phyloP scores from a whole-genome alignment of 2,888 invertebrate species.

The Myopa testacea region DNA sequence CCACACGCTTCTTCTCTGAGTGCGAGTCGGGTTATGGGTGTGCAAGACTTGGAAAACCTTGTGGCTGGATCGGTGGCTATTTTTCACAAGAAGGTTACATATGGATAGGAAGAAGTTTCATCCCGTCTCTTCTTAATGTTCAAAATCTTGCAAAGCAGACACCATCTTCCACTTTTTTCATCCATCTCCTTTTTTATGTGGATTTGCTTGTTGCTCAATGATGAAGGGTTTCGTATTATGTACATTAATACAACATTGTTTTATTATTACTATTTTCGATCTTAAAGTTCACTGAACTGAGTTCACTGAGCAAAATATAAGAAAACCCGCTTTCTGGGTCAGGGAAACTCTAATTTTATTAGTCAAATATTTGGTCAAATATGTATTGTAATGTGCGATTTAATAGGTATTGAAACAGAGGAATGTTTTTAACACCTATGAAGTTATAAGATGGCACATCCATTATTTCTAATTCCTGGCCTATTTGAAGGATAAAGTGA shows the following conservation, averaged over 20 bases:
- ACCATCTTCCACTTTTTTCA: not conserved
- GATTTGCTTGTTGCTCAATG: conserved; percentile 21
- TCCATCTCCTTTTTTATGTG: conserved; percentile 13
- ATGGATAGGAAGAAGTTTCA: not conserved
- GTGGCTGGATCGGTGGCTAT: too few species aligned
- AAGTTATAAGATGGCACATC: not conserved
- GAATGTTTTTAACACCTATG: not conserved
- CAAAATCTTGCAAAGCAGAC: too few species aligned
- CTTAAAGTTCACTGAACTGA: conserved; percentile 25
- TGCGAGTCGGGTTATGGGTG: not conserved
- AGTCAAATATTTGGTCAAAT: too few species aligned
- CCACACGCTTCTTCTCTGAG: not conserved
- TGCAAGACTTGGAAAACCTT: too few species aligned
- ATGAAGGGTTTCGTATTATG: conserved; percentile 34
- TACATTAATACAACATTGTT: conserved; percentile 38
- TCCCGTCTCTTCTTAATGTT: too few species aligned
- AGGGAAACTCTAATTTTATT: conserved; percentile 29
- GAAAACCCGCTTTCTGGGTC: conserved; percentile 32
- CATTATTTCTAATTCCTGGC: not conserved
- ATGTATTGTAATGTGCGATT: not conserved
- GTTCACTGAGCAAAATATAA: conserved; percentile 11
- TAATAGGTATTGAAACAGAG: conserved; percentile 12
- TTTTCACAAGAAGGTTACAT: not conserved
- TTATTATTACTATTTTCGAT: conserved; percentile 29
- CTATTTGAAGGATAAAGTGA: too few species aligned